Percentiles rank a stretch among this genome's conserved stretches.
These are phyloP conservation scores for Drosophila mojavensis DNA, from an alignment of 1,140 invertebrate genomes.

Conservation along the genomic window DNA sequence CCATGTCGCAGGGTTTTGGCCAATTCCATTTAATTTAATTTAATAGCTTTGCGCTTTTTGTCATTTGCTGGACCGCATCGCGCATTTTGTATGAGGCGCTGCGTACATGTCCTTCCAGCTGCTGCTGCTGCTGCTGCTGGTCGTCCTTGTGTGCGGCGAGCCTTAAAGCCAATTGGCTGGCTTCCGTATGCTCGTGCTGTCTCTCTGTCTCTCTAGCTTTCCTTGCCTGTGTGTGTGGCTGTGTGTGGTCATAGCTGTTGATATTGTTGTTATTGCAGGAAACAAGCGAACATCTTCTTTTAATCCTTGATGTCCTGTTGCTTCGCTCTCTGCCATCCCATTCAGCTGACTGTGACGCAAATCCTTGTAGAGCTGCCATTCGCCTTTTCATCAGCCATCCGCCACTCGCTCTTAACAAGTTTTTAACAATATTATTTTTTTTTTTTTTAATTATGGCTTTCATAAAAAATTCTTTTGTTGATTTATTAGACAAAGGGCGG, in stretches of 20 bases:
- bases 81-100: slow-evolving; percentile 67
- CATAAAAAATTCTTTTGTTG: slow-evolving; percentile 78
- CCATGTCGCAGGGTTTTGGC: slow-evolving; percentile 67
- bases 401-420: slow-evolving; percentile 45
- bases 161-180: slow-evolving; percentile 56
- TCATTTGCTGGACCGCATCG: slow-evolving; percentile 67
- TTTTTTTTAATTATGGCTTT: slow-evolving; percentile 75
- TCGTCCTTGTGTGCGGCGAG: slow-evolving; percentile 3
- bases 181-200: slow-evolving; percentile 26
- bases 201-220: slow-evolving; percentile 1
- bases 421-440: slow-evolving; percentile 75
- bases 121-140: slow-evolving; percentile 4
- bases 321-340: slow-evolving; percentile 45
- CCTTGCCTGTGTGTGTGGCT: slow-evolving; percentile 20
- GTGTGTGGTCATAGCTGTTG: slow-evolving; percentile 32
- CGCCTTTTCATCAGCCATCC: slow-evolving; percentile 29
- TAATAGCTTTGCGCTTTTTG: slow-evolving; percentile 83
- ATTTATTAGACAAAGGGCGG: slow-evolving; percentile 54
- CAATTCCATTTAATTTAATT: slow-evolving; percentile 83
- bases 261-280: slow-evolving; percentile 74
- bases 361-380: slow-evolving; percentile 38
- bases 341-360: slow-evolving; percentile 49
- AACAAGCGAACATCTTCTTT: slow-evolving; percentile 65
- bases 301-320: slow-evolving; percentile 80
- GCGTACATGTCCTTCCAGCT: slow-evolving; percentile 23